Percentiles rank a stretch among this genome's conserved stretches.
phyloP scores from a whole-genome alignment of 2,797 vertebrate species.

The Peromyscus eremicus region DNA sequence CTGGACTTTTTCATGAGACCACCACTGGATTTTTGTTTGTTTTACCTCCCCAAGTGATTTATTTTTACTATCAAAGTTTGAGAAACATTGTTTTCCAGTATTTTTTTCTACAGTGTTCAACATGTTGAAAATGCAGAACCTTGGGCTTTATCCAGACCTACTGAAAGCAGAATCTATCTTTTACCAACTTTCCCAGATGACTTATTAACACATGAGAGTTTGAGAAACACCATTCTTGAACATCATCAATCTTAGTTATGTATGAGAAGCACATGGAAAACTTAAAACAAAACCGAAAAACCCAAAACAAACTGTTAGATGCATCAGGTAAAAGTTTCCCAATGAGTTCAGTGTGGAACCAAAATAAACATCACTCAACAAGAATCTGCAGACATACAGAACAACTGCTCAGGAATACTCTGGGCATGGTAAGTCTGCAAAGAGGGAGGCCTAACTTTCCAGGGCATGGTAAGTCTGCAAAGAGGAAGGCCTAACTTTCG shows the following conservation, averaged over 20 bases:
- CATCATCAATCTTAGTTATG: neutral
- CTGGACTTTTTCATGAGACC: neutral
- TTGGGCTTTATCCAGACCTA: neutral
- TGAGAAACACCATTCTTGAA: constrained; percentile 57
- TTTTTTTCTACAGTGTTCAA: neutral
- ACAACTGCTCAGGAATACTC: neutral
- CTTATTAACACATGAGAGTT: neutral
- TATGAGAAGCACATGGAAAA: neutral
- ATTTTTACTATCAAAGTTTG: constrained; percentile 1
- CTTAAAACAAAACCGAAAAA: neutral
- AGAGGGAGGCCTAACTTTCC: neutral
- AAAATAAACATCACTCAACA: neutral
- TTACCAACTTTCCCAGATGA: constrained; percentile 35
- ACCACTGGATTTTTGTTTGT: neutral
- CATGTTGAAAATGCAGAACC: neutral
- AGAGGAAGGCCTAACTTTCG: neutral
- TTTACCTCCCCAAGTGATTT: neutral
- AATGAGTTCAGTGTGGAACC: neutral
- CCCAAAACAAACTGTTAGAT: neutral
- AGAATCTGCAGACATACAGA: neutral
- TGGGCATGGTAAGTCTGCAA: neutral
- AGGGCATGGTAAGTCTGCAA: no score
- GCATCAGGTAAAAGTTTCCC: neutral
- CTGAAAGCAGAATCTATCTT: neutral
- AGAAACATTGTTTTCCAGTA: constrained; percentile 1